Base-by-base conservation (phyloP, 2,888 invertebrate species). In the Drosophila cognata region DNA sequence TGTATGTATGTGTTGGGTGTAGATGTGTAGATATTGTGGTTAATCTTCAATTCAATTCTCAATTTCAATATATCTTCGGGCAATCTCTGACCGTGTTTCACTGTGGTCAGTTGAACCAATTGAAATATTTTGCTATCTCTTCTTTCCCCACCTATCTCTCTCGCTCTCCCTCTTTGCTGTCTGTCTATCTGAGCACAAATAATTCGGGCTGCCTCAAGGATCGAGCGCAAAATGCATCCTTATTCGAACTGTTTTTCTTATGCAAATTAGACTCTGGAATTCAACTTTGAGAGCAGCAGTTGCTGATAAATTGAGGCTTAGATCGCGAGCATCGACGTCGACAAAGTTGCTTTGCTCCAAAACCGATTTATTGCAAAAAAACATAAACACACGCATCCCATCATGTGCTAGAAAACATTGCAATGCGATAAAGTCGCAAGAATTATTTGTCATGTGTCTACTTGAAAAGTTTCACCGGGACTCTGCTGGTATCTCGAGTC, bases 401-500 rank as follows among this genome's bases (percentile, higher is more conserved):
- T 31, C 41, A 43, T 13, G n/a, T 41, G 13, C 16, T 33, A 21
- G 41, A 56, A 38, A 56, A 29, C 56, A 61, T 36, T 46, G 21
- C 48, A 7, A 28, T 33, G 53, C 52, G 71, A 71, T 75, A 71
- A 75, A 75, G 66, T 71, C 41, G 36, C 58, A 63, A 56, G 8
- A 62, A 65, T 58, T 65, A 61, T 71, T 61, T 71, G 71, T 50
- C 69, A 55, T 69, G 46, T 21, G 69, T 41, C 63, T 56, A 35
- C 16, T 43, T 38, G 31, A 55, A 71, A 71, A 71, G 53, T 71
- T 71, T 59, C 33, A 21, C 11, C 28, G 36, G 18, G 56, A 13
- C 16, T 66, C 35, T 41, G 29, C 21, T 31, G 68, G 28, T 35
- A 51, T 36, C 55, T 55, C 2, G 11, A 38, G 36, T 41, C 29